Evolutionary conservation across 2,888 invertebrate genomes (phyloP).

Genomic region (Agonopterix alstromeriana): DNA sequence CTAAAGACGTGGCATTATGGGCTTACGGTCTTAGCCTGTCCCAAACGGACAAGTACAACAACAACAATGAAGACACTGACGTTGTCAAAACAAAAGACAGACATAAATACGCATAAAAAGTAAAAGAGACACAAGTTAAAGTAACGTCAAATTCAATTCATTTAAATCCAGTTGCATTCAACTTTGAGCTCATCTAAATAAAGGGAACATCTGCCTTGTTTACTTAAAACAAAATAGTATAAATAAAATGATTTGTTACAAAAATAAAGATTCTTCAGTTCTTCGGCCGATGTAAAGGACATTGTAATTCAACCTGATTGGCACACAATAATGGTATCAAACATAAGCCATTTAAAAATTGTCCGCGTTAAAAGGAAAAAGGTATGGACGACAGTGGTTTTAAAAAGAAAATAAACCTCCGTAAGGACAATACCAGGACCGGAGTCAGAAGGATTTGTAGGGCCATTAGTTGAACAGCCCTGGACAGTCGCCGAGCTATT

Average conservation of each 20-base stretch:
- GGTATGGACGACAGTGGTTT: constrained; percentile 23
- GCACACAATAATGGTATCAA: constrained; percentile 77
- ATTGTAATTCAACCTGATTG: constrained; percentile 76
- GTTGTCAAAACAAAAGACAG: neutral
- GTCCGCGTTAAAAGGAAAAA: constrained; percentile 69
- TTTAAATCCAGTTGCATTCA: constrained; percentile 44
- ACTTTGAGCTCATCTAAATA: constrained; percentile 53
- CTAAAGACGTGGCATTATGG: too few species aligned
- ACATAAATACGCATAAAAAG: neutral
- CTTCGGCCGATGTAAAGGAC: constrained; percentile 70
- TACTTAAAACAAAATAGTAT: constrained; percentile 14
- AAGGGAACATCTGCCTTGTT: constrained; percentile 61
- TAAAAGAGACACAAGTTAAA: neutral
- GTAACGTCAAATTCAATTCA: constrained; percentile 9
- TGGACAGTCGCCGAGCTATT: neutral
- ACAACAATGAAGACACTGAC: neutral
- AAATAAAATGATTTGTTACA: constrained; percentile 27
- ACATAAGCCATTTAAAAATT: constrained; percentile 74
- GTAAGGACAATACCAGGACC: constrained; percentile 64
- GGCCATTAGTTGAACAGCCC: constrained; percentile 58
- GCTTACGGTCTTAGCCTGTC: too few species aligned
- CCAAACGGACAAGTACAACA: too few species aligned
- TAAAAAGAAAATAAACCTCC: constrained; percentile 62
- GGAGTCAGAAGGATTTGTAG: constrained; percentile 66
- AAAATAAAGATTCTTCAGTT: constrained; percentile 64